Base-by-base conservation (phyloP, 1,140 invertebrate species). In the Coptotermes formosanus region DNA sequence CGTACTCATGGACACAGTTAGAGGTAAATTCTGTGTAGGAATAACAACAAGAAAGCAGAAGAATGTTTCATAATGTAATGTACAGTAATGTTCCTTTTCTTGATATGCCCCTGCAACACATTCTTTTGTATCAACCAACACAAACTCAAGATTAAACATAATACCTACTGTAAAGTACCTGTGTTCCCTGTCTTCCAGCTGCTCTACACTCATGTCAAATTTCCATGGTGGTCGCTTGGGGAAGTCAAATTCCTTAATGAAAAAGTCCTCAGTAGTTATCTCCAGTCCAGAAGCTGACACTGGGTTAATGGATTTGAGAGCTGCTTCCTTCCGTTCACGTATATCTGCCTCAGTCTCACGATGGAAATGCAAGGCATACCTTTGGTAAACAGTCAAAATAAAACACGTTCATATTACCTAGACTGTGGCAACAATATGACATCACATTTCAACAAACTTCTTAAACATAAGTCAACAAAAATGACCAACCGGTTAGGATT, bases 191-290 rank as follows among this genome's bases (percentile, higher is more conserved):
- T 91, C 91, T 86, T 98, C 96, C 19, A 98, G 90, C 84, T 95
- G 90, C 52, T 95, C 93, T 87, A 94, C 94, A 7, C 92, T 92
- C 93, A 96, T 94, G 16, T 91, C 92, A 89, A 94, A 95, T 89
- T 95, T 93, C 97, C 97, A 98, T 0, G 93, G 90, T 6, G 97
- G 97, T 88, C 97, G 91, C 88, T 94, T 95, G 0, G 97, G 97
- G 90, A 98, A 97, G 88, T 96, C 94, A 32, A 97, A 90, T 12
- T 93, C 94, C 2, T 92, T 89, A n/a, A 94, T 93, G 90, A 95
- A 97, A 89, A 94, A 97, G 87, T 94, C 92, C 83, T 94, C 93
- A 0, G 92, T 90, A 82, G 94, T 92, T 45, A 97, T 92, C 91
- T 97, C 97, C 88, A 96, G 92, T 25, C 94, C 91, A 75, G 92